A percentile compares a stretch with the other conserved stretches of the same genome.
Conservation (phyloP, 2,113 vertebrate species). For the Xiphias gladius region DNA sequence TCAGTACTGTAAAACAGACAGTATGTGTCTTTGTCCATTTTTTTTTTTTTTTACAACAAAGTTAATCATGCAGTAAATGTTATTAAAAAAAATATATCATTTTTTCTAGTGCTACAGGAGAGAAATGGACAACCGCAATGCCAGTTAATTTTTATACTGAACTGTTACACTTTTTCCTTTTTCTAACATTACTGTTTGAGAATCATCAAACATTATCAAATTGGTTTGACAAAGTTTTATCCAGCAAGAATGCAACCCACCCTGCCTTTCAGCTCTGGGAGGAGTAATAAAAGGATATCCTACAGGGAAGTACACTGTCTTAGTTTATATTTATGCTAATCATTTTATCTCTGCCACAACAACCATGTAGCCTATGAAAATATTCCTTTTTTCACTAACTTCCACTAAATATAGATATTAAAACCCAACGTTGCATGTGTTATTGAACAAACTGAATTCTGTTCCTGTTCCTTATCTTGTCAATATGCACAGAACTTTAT, state of each 20-base stretch:
- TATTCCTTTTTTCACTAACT: neutral
- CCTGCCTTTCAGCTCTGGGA: constrained; percentile 18
- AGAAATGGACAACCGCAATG: neutral
- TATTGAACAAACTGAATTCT: neutral
- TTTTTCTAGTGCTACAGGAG: neutral
- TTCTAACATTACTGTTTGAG: neutral
- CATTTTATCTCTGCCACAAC: neutral
- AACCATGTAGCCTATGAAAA: neutral
- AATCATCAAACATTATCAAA: constrained; percentile 5
- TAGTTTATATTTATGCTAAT: constrained; percentile 6
- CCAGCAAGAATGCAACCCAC: constrained; percentile 18
- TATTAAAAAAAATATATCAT: neutral
- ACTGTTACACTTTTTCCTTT: neutral
- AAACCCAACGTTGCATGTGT: neutral
- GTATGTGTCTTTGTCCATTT: neutral
- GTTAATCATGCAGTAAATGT: neutral
- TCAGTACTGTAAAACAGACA: neutral
- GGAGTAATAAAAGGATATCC: constrained; percentile 1
- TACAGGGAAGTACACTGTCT: neutral
- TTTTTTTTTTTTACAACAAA: neutral
- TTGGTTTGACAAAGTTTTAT: constrained; percentile 14
- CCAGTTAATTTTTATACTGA: neutral
- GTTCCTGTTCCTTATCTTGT: neutral
- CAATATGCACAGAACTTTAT: neutral
- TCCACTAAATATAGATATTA: neutral